These are phyloP conservation scores for Cosmia trapezina DNA, from an alignment of 2,888 invertebrate species.

Conservation along the genomic window DNA sequence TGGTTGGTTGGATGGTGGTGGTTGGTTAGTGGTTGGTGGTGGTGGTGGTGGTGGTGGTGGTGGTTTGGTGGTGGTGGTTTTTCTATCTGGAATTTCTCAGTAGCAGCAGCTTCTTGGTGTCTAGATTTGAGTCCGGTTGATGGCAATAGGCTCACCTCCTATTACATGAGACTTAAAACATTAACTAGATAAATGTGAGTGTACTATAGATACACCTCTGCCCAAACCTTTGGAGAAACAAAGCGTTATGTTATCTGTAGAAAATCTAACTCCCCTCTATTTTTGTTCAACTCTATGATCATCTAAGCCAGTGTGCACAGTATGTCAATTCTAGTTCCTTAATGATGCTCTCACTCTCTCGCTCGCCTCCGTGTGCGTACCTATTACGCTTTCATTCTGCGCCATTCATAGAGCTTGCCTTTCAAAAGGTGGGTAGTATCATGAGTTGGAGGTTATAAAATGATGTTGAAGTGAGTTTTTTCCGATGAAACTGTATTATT, in stretches of 20 bases:
- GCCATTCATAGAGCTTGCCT: slow-evolving; percentile 61
- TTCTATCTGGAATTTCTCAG: too few relatives aligned
- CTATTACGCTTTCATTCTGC: slow-evolving; percentile 52
- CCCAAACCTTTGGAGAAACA: background rate
- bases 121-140: too few relatives aligned
- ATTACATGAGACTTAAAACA: background rate
- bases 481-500: background rate
- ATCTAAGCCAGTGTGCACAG: slow-evolving; percentile 52
- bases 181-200: background rate
- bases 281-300: slow-evolving; percentile 12
- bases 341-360: slow-evolving; percentile 66
- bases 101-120: too few relatives aligned
- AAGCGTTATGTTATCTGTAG: background rate
- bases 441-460: background rate
- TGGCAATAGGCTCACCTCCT: background rate
- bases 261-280: slow-evolving; percentile 20
- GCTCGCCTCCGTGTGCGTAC: slow-evolving; percentile 40
- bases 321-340: slow-evolving; percentile 68
- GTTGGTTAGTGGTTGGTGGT: too few relatives aligned
- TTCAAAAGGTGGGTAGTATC: slow-evolving; percentile 51
- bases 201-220: background rate
- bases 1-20: too few relatives aligned
- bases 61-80: too few relatives aligned
- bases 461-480: slow-evolving; percentile 1
- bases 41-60: too few relatives aligned